These are phyloP conservation scores for Arctocebus calabarensis DNA, from an alignment of 2,797 vertebrate species.

Conservation along the genomic window DNA sequence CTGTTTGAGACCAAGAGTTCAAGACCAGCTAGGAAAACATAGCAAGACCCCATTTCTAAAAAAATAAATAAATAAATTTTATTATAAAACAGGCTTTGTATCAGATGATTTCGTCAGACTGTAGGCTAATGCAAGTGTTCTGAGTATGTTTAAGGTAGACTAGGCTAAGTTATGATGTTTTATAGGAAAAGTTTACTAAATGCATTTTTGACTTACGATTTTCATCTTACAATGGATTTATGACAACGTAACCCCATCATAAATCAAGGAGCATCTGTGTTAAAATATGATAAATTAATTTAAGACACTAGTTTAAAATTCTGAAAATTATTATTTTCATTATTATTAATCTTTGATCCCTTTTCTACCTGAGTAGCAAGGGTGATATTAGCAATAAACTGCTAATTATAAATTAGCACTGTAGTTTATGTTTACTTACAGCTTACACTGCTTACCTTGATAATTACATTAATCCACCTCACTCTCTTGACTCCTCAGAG, in stretches of 20 bases:
- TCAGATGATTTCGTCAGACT: background rate
- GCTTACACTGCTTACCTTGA: no score
- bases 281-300: background rate
- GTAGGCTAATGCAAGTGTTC: background rate
- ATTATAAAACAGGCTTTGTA: background rate
- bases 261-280: background rate
- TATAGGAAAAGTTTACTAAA: background rate
- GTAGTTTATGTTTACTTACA: no score
- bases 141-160: background rate
- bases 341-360: background rate
- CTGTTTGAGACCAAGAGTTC: background rate
- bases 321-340: background rate
- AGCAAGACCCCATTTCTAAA: background rate
- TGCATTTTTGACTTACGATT: background rate
- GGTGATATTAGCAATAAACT: background rate
- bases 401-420: no score
- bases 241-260: no score
- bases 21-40: background rate
- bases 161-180: background rate
- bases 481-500: background rate
- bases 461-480: background rate
- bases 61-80: background rate
- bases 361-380: background rate
- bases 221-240: background rate
- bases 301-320: background rate